phyloP scores from a whole-genome alignment of 2,888 invertebrate genomes.

The Noctua janthina region DNA sequence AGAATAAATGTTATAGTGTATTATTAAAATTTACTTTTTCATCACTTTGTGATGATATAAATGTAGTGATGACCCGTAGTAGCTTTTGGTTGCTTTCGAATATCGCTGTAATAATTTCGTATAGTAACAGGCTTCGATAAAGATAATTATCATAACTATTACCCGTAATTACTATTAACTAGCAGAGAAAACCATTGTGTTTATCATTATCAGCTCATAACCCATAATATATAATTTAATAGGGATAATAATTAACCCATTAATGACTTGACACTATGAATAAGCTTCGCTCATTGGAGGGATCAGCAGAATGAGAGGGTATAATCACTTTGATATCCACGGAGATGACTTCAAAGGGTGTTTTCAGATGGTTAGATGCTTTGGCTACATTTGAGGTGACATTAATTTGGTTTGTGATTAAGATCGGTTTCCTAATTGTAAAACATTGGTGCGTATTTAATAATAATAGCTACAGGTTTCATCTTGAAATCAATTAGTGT shows the following conservation, averaged over 20 bases:
- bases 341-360: constrained; percentile 22
- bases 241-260: constrained; percentile 31
- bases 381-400: background rate
- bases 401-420: constrained; percentile 2
- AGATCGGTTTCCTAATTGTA: background rate
- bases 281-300: constrained; percentile 12
- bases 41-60: background rate
- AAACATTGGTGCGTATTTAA: background rate
- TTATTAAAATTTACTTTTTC: background rate
- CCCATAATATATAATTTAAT: constrained; percentile 20
- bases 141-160: background rate
- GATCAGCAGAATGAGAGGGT: constrained; percentile 32
- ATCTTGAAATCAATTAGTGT: background rate
- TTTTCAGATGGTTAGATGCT: constrained; percentile 1
- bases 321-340: constrained; percentile 29
- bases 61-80: background rate
- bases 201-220: constrained; percentile 22
- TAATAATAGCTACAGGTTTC: background rate
- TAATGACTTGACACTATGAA: constrained; percentile 32
- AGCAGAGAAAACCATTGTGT: constrained; percentile 12
- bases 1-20: background rate
- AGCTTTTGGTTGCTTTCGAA: background rate
- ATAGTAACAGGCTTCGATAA: background rate
- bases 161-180: background rate
- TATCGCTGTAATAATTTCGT: background rate